Base-by-base conservation (phyloP, 2,888 invertebrate species). In the Drosophila mettleri region DNA sequence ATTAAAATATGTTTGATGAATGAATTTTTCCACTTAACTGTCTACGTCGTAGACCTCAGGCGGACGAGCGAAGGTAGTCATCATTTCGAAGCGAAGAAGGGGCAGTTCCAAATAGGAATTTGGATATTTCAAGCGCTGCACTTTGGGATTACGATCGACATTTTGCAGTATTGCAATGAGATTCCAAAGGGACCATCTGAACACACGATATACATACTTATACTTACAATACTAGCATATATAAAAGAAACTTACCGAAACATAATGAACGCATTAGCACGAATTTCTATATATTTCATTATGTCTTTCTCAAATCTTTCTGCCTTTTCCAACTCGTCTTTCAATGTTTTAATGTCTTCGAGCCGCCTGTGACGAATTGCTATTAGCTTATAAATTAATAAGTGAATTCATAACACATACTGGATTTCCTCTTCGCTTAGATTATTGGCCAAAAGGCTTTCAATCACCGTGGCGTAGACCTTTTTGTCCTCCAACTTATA, bases 31-130 rank as follows among this genome's bases (percentile, higher is more conserved):
- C 16, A 59, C 69, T 82, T 65, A 81, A 92, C 92, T 68, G 59
- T 91, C 83, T 49, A 86, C 86, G 57, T 90, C 90, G 57, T 78
- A 89, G 0, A 78, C 39, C 24, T 85, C 78, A 2, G 92, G 92
- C 0, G 92, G 74, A 22, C 69, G 78, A 3, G 89, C 80, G 16
- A 68, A 75, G 78, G 85, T 81, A 22, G 76, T 70, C 0, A 88
- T 66, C 80, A 89, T 84, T 38, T 91, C 90, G 43, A 92, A 92
- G 57, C 89, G 91, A 2, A 92, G 69, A 3, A 92, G 63, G 3
- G 92, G 92, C 38, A 92, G 66, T 59, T 86, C 86, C 14, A 92
- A 69, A 63, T 91, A 89, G 0, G 84, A 74, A 33, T 77, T 90
- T 0, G 90, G 89, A 86, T 91, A 92, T 3, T 49, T 31, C 0